phyloP scores from a whole-genome alignment of 2,888 invertebrate genomes.

The Microplitis manilae region DNA sequence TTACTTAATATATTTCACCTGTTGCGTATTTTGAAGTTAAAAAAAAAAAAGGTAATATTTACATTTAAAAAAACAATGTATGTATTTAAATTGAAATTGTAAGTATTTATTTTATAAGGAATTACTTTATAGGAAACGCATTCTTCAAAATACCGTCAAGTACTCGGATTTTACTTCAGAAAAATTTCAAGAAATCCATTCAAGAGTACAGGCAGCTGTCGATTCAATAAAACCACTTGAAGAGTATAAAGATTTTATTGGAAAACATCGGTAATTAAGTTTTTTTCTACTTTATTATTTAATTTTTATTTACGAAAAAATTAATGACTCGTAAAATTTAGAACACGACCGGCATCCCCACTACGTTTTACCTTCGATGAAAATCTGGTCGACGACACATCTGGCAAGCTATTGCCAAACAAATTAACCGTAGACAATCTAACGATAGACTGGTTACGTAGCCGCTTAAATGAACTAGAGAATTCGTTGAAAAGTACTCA shows the following conservation, averaged over 20 bases:
- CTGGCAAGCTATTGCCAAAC: conserved; percentile 89
- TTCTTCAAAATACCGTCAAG: conserved; percentile 85
- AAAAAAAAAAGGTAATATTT: not conserved
- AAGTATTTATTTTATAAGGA: conserved; percentile 25
- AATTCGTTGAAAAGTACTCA: conserved; percentile 84
- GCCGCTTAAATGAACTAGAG: conserved; percentile 85
- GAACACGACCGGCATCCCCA: conserved; percentile 85
- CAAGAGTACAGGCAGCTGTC: conserved; percentile 82
- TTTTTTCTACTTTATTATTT: not conserved
- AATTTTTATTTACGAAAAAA: conserved; percentile 17
- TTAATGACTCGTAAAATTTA: conserved; percentile 62
- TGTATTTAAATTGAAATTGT: conserved; percentile 53
- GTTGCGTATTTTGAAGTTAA: not conserved
- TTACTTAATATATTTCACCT: not conserved
- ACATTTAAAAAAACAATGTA: conserved; percentile 40
- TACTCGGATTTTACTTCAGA: conserved; percentile 86
- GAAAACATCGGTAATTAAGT: conserved; percentile 84
- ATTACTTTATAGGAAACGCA: conserved; percentile 78
- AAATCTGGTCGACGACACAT: conserved; percentile 89
- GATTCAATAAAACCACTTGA: conserved; percentile 86
- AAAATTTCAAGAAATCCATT: conserved; percentile 87
- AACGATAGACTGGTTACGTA: conserved; percentile 90
- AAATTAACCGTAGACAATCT: conserved; percentile 93
- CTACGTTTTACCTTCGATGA: conserved; percentile 90
- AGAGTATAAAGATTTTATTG: conserved; percentile 91